Evolutionary conservation across 2,797 vertebrate genomes (phyloP).

Genomic region (Arctocebus calabarensis): DNA sequence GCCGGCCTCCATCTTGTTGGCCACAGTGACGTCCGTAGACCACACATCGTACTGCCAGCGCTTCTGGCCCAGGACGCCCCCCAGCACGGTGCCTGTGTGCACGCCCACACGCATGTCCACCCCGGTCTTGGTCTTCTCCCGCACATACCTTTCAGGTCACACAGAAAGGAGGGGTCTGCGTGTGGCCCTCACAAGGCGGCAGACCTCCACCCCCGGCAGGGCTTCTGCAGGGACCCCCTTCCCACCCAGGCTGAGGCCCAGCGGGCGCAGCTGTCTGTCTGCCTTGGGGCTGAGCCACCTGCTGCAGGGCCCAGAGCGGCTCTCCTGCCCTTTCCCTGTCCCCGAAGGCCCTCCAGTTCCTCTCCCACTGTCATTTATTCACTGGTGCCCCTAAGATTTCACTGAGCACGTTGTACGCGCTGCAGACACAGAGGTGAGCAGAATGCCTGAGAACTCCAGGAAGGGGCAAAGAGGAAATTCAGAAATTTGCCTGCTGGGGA

Average conservation of each 20-base stretch:
- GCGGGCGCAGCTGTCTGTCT: background rate
- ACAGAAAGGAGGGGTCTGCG: background rate
- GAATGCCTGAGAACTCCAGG: background rate
- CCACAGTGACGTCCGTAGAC: slow-evolving; percentile 97
- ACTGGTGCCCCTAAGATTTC: rapidly evolving
- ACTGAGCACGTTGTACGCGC: rapidly evolving
- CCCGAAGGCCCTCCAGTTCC: background rate
- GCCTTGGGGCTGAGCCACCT: background rate
- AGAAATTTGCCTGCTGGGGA: background rate
- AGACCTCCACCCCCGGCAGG: too few relatives aligned
- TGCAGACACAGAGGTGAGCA: background rate
- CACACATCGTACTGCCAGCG: slow-evolving; percentile 98
- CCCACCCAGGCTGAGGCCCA: background rate
- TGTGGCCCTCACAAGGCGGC: rapidly evolving
- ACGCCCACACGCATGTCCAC: slow-evolving; percentile 98
- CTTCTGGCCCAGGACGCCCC: slow-evolving; percentile 96
- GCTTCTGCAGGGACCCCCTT: too few relatives aligned
- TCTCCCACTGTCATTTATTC: background rate
- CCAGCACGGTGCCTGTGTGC: slow-evolving; percentile 95
- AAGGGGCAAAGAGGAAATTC: background rate
- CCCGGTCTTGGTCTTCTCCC: slow-evolving; percentile 95
- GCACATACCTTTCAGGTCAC: slow-evolving; percentile 90
- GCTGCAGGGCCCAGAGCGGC: rapidly evolving
- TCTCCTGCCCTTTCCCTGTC: too few relatives aligned
- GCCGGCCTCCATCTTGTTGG: slow-evolving; percentile 98